Conservation (phyloP, 2,797 vertebrate species). For the Yasuhikotakia modesta region DNA sequence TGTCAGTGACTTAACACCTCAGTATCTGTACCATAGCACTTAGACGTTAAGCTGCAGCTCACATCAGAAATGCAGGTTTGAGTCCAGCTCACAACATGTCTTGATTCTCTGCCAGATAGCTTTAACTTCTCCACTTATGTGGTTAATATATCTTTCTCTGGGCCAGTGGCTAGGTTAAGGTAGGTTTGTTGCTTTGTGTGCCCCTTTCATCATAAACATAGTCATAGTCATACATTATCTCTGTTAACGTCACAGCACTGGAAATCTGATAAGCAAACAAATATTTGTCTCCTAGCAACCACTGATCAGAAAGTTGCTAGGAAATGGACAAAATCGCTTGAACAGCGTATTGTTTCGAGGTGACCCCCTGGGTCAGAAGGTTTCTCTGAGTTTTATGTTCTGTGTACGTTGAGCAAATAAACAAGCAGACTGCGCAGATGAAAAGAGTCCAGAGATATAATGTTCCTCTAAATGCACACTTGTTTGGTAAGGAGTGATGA, state of each 20-base stretch:
- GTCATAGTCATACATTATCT: slow-evolving; percentile 10
- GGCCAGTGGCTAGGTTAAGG: not conserved
- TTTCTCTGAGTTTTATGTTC: slow-evolving; percentile 22
- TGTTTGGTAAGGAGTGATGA: slow-evolving; percentile 23
- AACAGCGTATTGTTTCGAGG: slow-evolving; percentile 51
- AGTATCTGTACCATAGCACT: too few relatives aligned
- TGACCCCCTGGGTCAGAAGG: slow-evolving; percentile 48
- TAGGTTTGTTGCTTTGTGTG: slow-evolving; percentile 22
- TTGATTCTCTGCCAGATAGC: not conserved
- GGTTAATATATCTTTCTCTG: not conserved
- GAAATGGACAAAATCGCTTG: slow-evolving; percentile 55
- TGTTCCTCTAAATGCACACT: slow-evolving; percentile 13
- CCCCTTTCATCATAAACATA: slow-evolving; percentile 9
- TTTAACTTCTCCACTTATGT: not conserved
- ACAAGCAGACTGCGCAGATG: slow-evolving; percentile 18
- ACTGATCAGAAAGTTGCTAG: slow-evolving; percentile 50
- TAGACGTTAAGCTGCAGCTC: not conserved
- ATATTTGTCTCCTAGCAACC: slow-evolving; percentile 56
- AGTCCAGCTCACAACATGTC: too few relatives aligned
- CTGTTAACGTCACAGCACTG: slow-evolving; percentile 47
- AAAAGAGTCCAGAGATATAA: slow-evolving; percentile 8
- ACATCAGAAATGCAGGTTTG: not conserved
- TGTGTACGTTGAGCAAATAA: slow-evolving; percentile 10
- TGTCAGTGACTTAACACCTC: too few relatives aligned
- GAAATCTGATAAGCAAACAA: slow-evolving; percentile 60